Evolutionary conservation across 2,113 vertebrate genomes (phyloP), one percentile per base, ranked within the genome.

Genomic region (Grantiella picta): DNA sequence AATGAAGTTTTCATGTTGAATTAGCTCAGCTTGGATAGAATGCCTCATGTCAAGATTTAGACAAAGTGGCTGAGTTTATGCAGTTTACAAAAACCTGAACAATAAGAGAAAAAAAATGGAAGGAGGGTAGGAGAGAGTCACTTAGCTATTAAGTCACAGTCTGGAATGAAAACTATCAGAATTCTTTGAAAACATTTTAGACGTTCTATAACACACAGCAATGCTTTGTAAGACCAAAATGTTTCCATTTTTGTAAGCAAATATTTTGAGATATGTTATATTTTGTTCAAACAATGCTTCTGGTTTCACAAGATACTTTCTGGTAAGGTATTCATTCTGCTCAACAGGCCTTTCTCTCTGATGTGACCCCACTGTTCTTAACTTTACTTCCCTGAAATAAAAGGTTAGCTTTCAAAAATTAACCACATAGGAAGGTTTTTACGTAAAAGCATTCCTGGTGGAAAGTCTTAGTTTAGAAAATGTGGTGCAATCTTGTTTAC

Each of bases 1-100:
- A 94, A 95, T 66, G 27, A 96, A 85, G 40, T n/a, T 72, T 61
- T 87, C 25, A 36, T 71, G 64, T 89, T 92, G 78, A 90, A 96
- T 92, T 95, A 92, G 10, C 59, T 94, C 64, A 89, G 24, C 16
- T 86, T 77, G 27, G 49, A 31, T 40, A 40, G 22, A 57, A 71
- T 53, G 56, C 16, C 6, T 95, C 21, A 64, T 56, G 20, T 73
- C 59, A 92, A 92, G 23, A 66, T 80, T 88, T 81, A 83, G 38
- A 92, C 36, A 86, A 97, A 91, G 59, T 66, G 42, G 24, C 18
- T 89, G 44, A 60, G n/a, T 27, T 75, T 85, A 68, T 49, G 60
- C 36, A 70, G 33, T 28, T 6, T 59, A 18, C 15, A 90, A n/a
- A 69, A 57, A 31, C 72, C 61, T 61, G 50, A 38, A 45, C 36